Conservation (phyloP, 2,113 vertebrate species). For the Scytalopus superciliaris region DNA sequence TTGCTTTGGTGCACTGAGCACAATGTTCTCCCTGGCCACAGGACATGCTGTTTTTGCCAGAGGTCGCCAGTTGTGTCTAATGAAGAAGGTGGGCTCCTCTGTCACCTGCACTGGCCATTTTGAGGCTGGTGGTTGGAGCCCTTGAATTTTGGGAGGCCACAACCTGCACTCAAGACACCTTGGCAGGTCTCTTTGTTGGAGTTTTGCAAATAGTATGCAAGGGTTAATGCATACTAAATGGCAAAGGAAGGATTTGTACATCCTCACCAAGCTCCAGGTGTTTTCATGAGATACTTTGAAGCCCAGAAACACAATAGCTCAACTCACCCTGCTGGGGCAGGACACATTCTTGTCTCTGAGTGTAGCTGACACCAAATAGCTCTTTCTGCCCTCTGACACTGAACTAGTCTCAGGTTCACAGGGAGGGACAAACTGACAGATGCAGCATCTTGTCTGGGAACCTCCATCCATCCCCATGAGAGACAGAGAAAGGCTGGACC, state of each 20-base stretch:
- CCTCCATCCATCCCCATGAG: neutral
- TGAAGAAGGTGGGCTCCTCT: neutral
- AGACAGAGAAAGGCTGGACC: neutral
- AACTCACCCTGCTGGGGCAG: rapidly evolving
- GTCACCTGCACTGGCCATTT: neutral
- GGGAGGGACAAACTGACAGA: neutral
- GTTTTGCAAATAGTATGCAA: neutral
- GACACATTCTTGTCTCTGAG: neutral
- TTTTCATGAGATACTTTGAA: neutral
- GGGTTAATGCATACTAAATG: neutral
- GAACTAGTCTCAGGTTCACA: neutral
- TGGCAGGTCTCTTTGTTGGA: neutral
- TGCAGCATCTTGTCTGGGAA: neutral
- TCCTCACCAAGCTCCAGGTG: neutral
- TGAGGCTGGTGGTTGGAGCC: neutral
- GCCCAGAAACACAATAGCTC: rapidly evolving
- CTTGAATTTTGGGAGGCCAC: neutral
- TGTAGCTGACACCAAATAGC: neutral
- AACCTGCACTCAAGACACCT: neutral
- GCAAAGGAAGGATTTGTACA: neutral
- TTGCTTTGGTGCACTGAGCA: neutral
- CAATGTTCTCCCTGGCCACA: neutral
- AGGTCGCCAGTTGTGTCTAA: neutral
- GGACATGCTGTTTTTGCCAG: neutral
- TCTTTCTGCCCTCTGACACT: neutral